A percentile compares a stretch with the other conserved stretches of the same genome.
Conservation (phyloP, 53 echinoderm and acorn worm genomes). For the Glandiceps talaboti region DNA sequence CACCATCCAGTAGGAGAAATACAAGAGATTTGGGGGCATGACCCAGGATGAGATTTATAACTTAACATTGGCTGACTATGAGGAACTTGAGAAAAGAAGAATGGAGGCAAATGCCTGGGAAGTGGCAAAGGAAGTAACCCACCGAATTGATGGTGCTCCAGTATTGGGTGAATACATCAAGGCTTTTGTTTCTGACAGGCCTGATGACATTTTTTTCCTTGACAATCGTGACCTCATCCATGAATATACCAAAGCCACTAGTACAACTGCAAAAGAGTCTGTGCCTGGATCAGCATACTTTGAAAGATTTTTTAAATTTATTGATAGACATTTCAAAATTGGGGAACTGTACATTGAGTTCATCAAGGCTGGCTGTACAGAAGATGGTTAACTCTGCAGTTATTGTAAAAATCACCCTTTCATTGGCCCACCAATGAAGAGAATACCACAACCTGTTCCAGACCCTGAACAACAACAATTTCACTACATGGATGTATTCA, state of each 20-base stretch:
- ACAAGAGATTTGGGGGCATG: conserved; percentile 6
- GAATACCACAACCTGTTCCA: conserved; percentile 12
- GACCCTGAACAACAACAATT: conserved; percentile 5
- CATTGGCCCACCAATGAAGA: not conserved
- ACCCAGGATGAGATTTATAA: not conserved
- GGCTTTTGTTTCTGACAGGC: not conserved
- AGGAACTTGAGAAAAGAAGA: not conserved
- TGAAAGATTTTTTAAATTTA: conserved; percentile 4
- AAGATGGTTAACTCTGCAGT: not conserved
- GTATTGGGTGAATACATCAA: conserved; percentile 4
- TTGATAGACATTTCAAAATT: not conserved
- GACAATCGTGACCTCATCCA: not conserved
- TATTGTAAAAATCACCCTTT: not conserved
- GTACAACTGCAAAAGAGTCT: not conserved
- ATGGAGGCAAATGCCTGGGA: conserved; percentile 14
- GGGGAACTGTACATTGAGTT: conserved; percentile 10
- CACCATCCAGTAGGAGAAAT: conserved; percentile 7
- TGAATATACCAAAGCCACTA: not conserved
- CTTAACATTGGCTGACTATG: not conserved
- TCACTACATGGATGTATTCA: conserved; percentile 13
- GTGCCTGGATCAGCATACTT: conserved; percentile 6
- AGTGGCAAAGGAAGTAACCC: conserved; percentile 6
- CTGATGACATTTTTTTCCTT: not conserved
- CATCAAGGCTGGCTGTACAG: not conserved
- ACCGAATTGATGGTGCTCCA: conserved; percentile 10